Percentiles rank a stretch among this genome's conserved stretches.
Conservation (phyloP, 2,113 vertebrate species). For the Rhinoptilus africanus region DNA sequence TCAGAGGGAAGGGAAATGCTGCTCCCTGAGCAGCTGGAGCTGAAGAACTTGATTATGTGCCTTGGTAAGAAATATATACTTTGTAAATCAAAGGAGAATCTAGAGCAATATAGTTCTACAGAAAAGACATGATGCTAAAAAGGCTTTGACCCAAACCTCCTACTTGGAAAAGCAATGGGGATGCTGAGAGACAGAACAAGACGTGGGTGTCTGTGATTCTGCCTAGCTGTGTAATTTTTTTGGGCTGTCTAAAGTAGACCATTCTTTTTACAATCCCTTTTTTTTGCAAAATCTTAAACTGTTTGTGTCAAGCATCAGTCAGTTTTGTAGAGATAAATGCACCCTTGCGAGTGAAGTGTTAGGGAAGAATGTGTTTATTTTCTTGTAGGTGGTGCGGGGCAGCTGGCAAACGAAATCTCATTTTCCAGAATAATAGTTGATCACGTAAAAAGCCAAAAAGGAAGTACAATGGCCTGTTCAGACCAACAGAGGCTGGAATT, state of each 20-base stretch:
- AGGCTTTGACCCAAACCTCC: not conserved
- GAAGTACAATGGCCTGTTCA: not conserved
- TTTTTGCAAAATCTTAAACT: not conserved
- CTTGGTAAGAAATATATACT: not conserved
- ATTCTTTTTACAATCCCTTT: not conserved
- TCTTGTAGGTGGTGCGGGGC: not conserved
- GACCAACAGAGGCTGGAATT: not conserved
- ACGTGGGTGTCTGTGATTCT: not conserved
- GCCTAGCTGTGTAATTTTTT: not conserved
- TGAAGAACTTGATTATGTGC: not conserved
- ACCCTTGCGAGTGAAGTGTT: fast-evolving
- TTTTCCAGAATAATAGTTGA: not conserved
- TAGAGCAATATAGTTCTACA: not conserved
- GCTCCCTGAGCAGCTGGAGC: not conserved
- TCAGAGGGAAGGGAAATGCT: not conserved
- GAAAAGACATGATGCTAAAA: not conserved
- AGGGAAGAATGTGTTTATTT: not conserved
- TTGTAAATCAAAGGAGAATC: not conserved
- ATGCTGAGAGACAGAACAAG: not conserved
- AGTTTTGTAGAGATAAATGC: not conserved
- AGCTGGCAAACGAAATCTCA: not conserved
- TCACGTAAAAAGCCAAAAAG: not conserved
- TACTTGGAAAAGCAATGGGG: not conserved
- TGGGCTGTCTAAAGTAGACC: not conserved
- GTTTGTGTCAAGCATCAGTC: not conserved